Evolutionary conservation across 2,113 vertebrate species (phyloP).

Genomic region (Lucifuga dentata): DNA sequence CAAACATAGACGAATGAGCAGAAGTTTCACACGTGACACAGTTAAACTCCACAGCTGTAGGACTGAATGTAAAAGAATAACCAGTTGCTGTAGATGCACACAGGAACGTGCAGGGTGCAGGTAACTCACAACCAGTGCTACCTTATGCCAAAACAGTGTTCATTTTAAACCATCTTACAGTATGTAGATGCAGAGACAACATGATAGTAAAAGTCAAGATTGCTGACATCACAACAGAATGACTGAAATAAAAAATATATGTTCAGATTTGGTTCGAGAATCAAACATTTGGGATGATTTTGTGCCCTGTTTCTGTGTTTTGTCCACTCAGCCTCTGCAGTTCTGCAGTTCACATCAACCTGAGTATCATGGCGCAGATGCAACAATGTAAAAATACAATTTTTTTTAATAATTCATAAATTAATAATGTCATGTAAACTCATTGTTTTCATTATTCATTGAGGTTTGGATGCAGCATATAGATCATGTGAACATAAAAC

Average conservation of each 20-base stretch:
- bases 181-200: background rate
- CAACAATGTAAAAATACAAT: conserved; percentile 66
- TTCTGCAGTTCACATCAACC: conserved; percentile 54
- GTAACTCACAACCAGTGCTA: background rate
- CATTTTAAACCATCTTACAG: background rate
- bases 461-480: background rate
- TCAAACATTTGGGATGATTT: background rate
- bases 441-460: conserved; percentile 36
- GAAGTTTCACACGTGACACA: conserved; percentile 18
- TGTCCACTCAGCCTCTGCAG: conserved; percentile 19
- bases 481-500: no score
- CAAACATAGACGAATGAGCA: conserved; percentile 49
- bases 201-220: background rate
- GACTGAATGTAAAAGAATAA: conserved; percentile 9
- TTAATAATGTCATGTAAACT: conserved; percentile 38
- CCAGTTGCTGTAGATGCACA: conserved; percentile 30
- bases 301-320: conserved; percentile 26
- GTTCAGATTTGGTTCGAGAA: background rate
- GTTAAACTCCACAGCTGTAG: background rate
- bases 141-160: no score
- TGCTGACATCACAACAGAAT: no score
- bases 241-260: background rate
- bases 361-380: conserved; percentile 50
- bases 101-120: conserved; percentile 23
- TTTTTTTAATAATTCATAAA: conserved; percentile 69